phyloP scores from a whole-genome alignment of 2,888 invertebrate species.

The Eulithis prunata region DNA sequence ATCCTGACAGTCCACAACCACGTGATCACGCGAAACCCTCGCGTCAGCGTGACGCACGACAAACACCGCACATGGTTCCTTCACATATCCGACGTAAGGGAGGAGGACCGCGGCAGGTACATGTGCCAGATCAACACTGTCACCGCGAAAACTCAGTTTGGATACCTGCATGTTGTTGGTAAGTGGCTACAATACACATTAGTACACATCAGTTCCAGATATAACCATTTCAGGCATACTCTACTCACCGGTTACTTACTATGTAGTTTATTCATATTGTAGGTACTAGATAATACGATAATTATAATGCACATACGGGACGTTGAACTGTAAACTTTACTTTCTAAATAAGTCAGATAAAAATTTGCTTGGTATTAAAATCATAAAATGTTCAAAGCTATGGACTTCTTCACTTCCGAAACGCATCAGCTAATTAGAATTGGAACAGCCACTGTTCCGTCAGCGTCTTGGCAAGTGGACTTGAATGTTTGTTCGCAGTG shows the following conservation, averaged over 20 bases:
- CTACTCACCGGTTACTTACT: no score
- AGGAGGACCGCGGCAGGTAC: slow-evolving; percentile 95
- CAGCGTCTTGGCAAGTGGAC: slow-evolving; percentile 36
- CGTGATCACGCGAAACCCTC: slow-evolving; percentile 96
- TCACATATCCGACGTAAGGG: slow-evolving; percentile 95
- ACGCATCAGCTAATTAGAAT: slow-evolving; percentile 32
- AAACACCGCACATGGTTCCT: slow-evolving; percentile 97
- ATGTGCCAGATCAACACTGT: slow-evolving; percentile 98
- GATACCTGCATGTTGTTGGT: slow-evolving; percentile 96
- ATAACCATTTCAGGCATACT: no score
- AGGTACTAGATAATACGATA: no score
- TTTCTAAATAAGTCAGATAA: background rate
- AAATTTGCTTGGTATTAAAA: slow-evolving; percentile 1
- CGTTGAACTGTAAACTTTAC: background rate
- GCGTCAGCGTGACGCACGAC: slow-evolving; percentile 96
- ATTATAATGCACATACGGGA: no score
- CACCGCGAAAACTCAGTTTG: slow-evolving; percentile 96
- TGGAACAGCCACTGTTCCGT: slow-evolving; percentile 28
- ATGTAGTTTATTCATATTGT: no score
- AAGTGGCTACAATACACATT: slow-evolving; percentile 66
- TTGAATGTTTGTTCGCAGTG: slow-evolving; percentile 46
- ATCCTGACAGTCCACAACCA: slow-evolving; percentile 97
- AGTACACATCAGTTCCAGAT: no score
- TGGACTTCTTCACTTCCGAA: slow-evolving; percentile 17
- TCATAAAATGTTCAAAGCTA: slow-evolving; percentile 8